phyloP scores from a whole-genome alignment of 2,888 invertebrate genomes.

The Drosophila falleni region DNA sequence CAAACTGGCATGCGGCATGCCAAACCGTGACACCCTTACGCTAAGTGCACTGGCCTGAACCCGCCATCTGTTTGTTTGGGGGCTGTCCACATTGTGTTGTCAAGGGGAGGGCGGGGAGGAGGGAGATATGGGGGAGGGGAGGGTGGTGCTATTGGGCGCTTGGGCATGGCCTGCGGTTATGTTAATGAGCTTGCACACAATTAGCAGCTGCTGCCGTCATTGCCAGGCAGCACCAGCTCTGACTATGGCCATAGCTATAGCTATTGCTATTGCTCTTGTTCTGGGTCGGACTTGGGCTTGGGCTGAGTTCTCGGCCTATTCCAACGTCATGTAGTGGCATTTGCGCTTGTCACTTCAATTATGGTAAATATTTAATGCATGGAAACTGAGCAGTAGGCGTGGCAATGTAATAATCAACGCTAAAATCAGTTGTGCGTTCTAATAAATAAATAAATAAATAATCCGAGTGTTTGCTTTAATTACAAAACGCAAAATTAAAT shows the following conservation, averaged over 20 bases:
- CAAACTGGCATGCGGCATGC: constrained; percentile 55
- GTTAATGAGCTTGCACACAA: constrained; percentile 81
- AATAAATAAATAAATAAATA: constrained; percentile 78
- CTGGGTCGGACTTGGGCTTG: constrained; percentile 18
- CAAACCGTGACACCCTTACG: constrained; percentile 62
- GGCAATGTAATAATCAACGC: constrained; percentile 74
- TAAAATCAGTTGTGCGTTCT: constrained; percentile 77
- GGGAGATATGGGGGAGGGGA: no score
- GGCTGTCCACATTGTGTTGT: constrained; percentile 36
- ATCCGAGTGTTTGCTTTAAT: constrained; percentile 72
- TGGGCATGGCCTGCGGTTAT: constrained; percentile 78
- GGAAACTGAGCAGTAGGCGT: constrained; percentile 46
- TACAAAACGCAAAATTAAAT: constrained; percentile 74
- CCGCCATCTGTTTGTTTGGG: constrained; percentile 65
- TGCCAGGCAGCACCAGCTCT: constrained; percentile 40
- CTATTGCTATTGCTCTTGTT: neutral
- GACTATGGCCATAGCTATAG: neutral
- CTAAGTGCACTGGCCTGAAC: constrained; percentile 56
- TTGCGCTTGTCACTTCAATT: constrained; percentile 80
- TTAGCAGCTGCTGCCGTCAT: constrained; percentile 78
- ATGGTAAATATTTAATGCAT: constrained; percentile 78
- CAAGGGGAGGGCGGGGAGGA: neutral
- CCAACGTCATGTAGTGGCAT: constrained; percentile 69
- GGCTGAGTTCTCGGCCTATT: constrained; percentile 22
- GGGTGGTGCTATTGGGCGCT: constrained; percentile 13